Conservation (phyloP, 2,113 vertebrate genomes). For the Romanogobio albipinnatus region DNA sequence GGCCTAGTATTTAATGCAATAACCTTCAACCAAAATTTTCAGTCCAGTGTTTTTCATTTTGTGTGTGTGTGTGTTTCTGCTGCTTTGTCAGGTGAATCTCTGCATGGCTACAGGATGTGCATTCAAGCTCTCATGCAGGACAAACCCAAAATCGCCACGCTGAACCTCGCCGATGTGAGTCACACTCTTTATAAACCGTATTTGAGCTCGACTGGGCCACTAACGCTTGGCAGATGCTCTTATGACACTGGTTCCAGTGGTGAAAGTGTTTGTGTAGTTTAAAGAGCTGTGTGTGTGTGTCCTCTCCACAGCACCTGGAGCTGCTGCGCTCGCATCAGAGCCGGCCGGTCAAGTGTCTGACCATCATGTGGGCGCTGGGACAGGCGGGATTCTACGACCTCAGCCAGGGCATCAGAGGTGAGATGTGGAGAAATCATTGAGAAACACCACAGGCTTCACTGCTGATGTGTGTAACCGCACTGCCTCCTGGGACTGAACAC, state of each 20-base stretch:
- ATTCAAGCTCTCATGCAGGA: conserved; percentile 90
- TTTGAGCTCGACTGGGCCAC: neutral
- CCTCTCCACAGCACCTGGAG: conserved; percentile 84
- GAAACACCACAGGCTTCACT: neutral
- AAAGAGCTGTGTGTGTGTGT: neutral
- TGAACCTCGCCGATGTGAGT: conserved; percentile 86
- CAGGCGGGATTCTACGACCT: conserved; percentile 90
- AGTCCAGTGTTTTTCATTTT: too few relatives aligned
- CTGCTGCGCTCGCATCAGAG: conserved; percentile 88
- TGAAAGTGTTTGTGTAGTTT: neutral
- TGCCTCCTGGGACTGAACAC: neutral
- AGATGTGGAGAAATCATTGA: neutral
- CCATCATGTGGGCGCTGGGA: conserved; percentile 94
- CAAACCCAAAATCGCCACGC: conserved; percentile 84
- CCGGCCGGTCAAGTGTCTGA: conserved; percentile 86
- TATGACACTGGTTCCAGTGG: neutral
- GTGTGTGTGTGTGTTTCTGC: neutral
- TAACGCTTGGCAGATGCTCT: neutral
- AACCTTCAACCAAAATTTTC: too few relatives aligned
- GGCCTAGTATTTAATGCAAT: neutral
- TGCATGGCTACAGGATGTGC: conserved; percentile 95
- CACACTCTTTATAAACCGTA: too few relatives aligned
- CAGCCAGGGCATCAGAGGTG: conserved; percentile 88
- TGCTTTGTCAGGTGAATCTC: conserved; percentile 79
- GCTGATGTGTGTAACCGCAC: neutral